Evolutionary conservation across 2,113 vertebrate species (phyloP).

Genomic region (Oreochromis niloticus): DNA sequence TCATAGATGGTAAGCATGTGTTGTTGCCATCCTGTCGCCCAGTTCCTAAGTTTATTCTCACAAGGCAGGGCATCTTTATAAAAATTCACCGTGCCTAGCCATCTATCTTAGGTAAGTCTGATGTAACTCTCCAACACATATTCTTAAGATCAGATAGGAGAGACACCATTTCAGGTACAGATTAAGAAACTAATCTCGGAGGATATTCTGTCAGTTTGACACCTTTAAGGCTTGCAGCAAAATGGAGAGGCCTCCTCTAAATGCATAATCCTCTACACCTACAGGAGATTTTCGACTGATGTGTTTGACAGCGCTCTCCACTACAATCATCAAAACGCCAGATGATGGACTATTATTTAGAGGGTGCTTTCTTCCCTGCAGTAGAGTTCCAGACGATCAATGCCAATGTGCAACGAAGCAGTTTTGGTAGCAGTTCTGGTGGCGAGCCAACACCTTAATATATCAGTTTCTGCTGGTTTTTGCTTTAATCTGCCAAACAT

Average conservation of each 20-base stretch:
- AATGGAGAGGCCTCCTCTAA: not conserved
- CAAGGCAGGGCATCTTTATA: not conserved
- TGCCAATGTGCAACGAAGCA: not conserved
- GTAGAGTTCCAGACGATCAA: not conserved
- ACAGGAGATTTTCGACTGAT: not conserved
- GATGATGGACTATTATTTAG: not conserved
- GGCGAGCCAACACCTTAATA: not conserved
- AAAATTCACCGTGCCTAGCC: not conserved
- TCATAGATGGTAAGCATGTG: not conserved
- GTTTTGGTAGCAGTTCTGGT: not conserved
- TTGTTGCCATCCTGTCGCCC: not conserved
- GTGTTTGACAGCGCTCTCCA: not conserved
- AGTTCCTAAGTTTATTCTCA: not conserved
- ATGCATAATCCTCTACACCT: not conserved
- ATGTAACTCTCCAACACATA: not conserved
- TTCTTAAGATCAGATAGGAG: not conserved
- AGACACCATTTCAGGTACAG: not conserved
- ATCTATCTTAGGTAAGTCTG: not conserved
- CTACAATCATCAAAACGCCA: not conserved
- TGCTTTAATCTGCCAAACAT: not conserved
- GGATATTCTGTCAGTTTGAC: not conserved
- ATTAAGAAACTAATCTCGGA: not conserved
- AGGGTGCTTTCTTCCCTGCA: not conserved
- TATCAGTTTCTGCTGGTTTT: not conserved
- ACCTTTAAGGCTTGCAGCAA: not conserved